A percentile compares a stretch with the other conserved stretches of the same genome.
Evolutionary conservation across 2,797 vertebrate genomes (phyloP).

Genomic region (Myotis planiceps): DNA sequence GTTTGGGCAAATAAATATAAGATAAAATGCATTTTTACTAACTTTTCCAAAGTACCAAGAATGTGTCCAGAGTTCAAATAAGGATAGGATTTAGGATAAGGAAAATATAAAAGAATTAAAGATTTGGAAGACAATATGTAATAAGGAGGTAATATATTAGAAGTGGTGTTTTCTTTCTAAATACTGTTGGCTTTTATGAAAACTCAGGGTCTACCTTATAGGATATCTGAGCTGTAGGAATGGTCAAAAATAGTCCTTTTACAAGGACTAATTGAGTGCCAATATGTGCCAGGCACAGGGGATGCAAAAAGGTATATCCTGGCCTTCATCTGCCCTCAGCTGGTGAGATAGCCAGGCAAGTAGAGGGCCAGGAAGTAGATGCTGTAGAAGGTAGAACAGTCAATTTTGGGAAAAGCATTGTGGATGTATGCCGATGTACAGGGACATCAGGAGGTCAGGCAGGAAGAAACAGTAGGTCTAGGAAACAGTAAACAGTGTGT

Average conservation of each 20-base stretch:
- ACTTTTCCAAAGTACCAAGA: conserved; percentile 18
- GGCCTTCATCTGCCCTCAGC: not conserved
- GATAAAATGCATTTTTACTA: conserved; percentile 33
- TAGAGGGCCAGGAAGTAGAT: not conserved
- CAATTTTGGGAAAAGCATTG: not conserved
- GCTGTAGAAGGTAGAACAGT: not conserved
- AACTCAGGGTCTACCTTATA: not conserved
- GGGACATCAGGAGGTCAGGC: not conserved
- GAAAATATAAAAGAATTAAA: not conserved
- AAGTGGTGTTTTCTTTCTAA: conserved; percentile 10
- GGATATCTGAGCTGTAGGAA: not conserved
- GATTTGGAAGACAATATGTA: not conserved
- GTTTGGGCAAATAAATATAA: conserved; percentile 1
- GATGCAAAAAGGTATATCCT: not conserved
- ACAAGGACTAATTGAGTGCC: not conserved
- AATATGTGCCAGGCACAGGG: not conserved
- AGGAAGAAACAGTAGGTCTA: not conserved
- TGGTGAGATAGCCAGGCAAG: not conserved
- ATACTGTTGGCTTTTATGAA: not conserved
- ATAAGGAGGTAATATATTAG: not conserved
- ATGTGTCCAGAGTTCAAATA: conserved; percentile 41
- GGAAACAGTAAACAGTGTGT: not conserved
- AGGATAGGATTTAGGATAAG: conserved; percentile 20
- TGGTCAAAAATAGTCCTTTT: not conserved
- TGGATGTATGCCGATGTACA: not conserved